phyloP scores from a whole-genome alignment of 2,113 vertebrate genomes.

The Ciconia boyciana region DNA sequence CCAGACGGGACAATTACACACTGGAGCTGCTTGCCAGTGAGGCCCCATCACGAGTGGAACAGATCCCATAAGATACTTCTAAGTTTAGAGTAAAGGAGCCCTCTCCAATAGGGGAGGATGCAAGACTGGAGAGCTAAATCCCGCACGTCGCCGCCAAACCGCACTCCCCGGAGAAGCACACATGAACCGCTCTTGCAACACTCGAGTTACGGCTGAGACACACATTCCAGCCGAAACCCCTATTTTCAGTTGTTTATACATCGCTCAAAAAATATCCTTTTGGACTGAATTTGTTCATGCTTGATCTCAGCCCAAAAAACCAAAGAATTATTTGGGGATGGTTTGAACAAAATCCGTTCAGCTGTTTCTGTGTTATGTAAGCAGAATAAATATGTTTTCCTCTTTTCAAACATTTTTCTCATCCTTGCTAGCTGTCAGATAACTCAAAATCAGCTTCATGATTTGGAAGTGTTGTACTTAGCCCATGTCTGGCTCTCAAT shows the following conservation, averaged over 20 bases:
- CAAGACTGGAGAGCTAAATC: neutral
- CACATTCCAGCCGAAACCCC: conserved; percentile 61
- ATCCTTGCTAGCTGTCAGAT: conserved; percentile 26
- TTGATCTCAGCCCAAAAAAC: conserved; percentile 52
- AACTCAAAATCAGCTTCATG: conserved; percentile 24
- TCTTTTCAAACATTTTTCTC: conserved; percentile 37
- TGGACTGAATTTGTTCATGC: conserved; percentile 53
- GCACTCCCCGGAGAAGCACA: conserved; percentile 39
- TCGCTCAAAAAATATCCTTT: conserved; percentile 49
- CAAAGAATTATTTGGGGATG: conserved; percentile 55
- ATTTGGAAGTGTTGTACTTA: conserved; percentile 1
- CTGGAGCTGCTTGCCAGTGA: conserved; percentile 35
- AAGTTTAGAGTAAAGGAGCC: conserved; percentile 58
- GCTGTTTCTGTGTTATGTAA: conserved; percentile 66
- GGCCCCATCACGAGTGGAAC: conserved; percentile 61
- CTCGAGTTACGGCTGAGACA: conserved; percentile 38
- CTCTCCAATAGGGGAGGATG: conserved; percentile 45
- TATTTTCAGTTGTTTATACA: conserved; percentile 66
- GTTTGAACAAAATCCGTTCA: conserved; percentile 51
- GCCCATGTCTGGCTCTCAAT: neutral
- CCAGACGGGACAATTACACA: conserved; percentile 57
- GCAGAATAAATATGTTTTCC: conserved; percentile 62
- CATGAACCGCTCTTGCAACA: conserved; percentile 50
- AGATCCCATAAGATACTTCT: conserved; percentile 60
- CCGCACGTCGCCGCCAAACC: conserved; percentile 14